Conservation (phyloP, 2,113 vertebrate species). For the Dipodomys merriami region DNA sequence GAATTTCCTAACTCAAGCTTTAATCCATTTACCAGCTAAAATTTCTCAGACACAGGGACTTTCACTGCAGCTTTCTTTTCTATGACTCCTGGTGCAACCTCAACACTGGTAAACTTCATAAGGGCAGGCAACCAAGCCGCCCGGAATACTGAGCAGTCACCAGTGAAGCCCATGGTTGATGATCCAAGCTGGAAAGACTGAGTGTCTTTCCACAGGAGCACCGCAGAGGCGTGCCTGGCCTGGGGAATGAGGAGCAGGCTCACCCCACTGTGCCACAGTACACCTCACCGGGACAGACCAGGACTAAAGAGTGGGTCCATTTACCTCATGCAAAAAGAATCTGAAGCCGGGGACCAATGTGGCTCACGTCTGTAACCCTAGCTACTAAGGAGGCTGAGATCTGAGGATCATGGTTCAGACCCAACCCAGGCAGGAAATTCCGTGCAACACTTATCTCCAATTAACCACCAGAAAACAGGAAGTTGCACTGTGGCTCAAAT, state of each 20-base stretch:
- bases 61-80: background rate
- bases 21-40: background rate
- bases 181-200: background rate
- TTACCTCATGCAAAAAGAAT: background rate
- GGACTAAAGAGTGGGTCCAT: too few relatives aligned
- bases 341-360: too few relatives aligned
- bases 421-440: too few relatives aligned
- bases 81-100: rapidly evolving
- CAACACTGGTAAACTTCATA: background rate
- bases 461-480: too few relatives aligned
- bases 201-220: background rate
- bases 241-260: background rate
- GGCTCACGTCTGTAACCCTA: too few relatives aligned
- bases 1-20: background rate
- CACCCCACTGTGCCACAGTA: background rate
- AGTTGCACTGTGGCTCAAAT: too few relatives aligned
- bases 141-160: background rate
- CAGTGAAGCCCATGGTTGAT: background rate
- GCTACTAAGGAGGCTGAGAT: too few relatives aligned
- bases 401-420: too few relatives aligned
- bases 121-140: background rate
- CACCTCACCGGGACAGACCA: too few relatives aligned
- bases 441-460: too few relatives aligned
- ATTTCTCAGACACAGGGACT: background rate
- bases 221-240: background rate